Base-by-base conservation (phyloP, 2,113 vertebrate genomes). In the Thomomys bottae region DNA sequence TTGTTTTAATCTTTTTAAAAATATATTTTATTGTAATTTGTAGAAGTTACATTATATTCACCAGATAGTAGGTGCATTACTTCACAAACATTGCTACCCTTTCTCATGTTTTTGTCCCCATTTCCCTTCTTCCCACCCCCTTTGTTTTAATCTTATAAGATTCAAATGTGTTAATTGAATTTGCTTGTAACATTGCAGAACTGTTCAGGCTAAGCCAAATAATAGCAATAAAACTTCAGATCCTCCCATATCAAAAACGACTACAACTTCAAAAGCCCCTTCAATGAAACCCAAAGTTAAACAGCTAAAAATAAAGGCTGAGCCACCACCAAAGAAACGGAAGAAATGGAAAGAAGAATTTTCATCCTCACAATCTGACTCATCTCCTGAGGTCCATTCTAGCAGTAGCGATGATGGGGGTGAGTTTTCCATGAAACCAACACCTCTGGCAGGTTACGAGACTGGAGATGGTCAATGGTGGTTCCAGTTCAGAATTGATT, bases 261-360 rank as follows among this genome's bases (percentile, higher is more conserved):
- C 97, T 91, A 84, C 97, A 79, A 97, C 97, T 92, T 96, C 98
- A 94, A 99, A 99, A 97, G 95, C 96, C 89, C 96, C 98, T 94
- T 96, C 98, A 66, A 90, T 97, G 80, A 98, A 98, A 97, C 98
- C 98, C 93, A 98, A 98, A 98, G 98, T 98, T 94, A 99, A 99
- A 97, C 99, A 98, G 97, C 93, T 97, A 40, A 99, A 99, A 96
- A 90, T 98, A 78, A 98, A 98, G 96, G 99, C 99, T 92, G 99
- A 99, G 97, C 99, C 99, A 36, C 99, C 99, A 75, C 99, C 99
- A 92, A 99, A 99, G 97, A 99, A 99, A 97, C 98, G 99, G 96
- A 99, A 98, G 97, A 99, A 99, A 91, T 99, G 99, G 99, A 99
- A 99, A 96, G 99, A 99, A 96, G 98, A 98, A 89, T 99, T 99